Conservation (phyloP, 2,113 vertebrate species). For the Pipra filicauda region DNA sequence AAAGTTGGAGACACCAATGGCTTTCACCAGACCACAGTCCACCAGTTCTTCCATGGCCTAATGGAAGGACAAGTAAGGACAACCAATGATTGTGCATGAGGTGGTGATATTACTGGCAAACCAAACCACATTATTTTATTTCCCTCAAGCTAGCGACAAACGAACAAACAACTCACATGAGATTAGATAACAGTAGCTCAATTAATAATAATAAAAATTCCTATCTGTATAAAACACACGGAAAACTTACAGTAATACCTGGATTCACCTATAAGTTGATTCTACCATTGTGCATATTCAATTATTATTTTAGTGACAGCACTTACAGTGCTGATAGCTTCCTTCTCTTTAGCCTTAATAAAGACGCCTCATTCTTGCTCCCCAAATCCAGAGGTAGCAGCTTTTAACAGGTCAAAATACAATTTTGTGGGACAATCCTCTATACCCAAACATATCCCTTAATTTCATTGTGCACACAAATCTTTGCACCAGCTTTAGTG, state of each 20-base stretch:
- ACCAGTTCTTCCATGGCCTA: conserved; percentile 89
- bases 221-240: background rate
- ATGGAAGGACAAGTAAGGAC: background rate
- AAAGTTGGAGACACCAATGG: conserved; percentile 88
- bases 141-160: background rate
- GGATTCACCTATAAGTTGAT: background rate
- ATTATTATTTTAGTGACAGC: background rate
- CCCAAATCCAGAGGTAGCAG: background rate
- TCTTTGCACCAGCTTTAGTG: background rate
- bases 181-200: background rate
- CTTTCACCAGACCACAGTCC: conserved; percentile 83
- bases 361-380: background rate
- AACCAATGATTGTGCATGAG: background rate
- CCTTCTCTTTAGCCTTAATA: background rate
- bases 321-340: background rate
- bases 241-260: background rate
- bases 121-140: background rate
- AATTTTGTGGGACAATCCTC: background rate
- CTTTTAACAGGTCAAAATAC: background rate
- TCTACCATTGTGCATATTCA: background rate
- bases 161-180: background rate
- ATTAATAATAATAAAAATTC: background rate
- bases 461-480: background rate
- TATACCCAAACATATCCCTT: background rate
- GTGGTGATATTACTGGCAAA: background rate